Conservation (phyloP, 2,888 invertebrate species). For the Gandaritis pyraliata region DNA sequence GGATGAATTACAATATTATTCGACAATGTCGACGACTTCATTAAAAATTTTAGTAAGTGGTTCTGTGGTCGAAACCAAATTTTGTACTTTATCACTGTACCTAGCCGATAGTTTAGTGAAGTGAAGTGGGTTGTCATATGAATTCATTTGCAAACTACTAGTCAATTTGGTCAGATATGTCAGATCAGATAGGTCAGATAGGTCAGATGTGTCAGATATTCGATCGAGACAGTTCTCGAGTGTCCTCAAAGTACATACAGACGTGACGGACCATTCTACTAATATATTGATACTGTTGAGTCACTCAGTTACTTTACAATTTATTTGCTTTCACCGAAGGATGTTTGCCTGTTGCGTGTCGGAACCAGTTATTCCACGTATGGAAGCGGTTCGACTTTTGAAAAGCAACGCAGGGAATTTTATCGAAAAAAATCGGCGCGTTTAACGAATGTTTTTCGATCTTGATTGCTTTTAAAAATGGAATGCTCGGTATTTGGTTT, state of each 20-base stretch:
- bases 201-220: too few relatives aligned
- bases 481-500: constrained; percentile 16
- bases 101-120: not conserved
- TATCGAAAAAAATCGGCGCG: constrained; percentile 26
- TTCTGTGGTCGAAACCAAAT: too few relatives aligned
- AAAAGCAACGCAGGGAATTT: constrained; percentile 50
- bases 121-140: too few relatives aligned
- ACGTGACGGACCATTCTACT: constrained; percentile 10
- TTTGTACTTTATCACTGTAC: too few relatives aligned
- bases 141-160: too few relatives aligned
- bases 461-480: constrained; percentile 27
- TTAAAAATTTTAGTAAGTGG: too few relatives aligned
- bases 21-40: too few relatives aligned
- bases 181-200: too few relatives aligned
- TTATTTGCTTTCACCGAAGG: constrained; percentile 76
- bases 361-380: constrained; percentile 60
- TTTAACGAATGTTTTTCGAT: constrained; percentile 40
- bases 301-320: constrained; percentile 56
- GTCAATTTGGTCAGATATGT: too few relatives aligned
- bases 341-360: constrained; percentile 58
- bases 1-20: too few relatives aligned
- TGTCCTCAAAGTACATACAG: constrained; percentile 2
- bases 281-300: constrained; percentile 20
- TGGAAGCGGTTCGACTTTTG: constrained; percentile 52
- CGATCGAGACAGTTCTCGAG: too few relatives aligned